phyloP scores from a whole-genome alignment of 2,113 vertebrate genomes.

The Sapayoa aenigma region DNA sequence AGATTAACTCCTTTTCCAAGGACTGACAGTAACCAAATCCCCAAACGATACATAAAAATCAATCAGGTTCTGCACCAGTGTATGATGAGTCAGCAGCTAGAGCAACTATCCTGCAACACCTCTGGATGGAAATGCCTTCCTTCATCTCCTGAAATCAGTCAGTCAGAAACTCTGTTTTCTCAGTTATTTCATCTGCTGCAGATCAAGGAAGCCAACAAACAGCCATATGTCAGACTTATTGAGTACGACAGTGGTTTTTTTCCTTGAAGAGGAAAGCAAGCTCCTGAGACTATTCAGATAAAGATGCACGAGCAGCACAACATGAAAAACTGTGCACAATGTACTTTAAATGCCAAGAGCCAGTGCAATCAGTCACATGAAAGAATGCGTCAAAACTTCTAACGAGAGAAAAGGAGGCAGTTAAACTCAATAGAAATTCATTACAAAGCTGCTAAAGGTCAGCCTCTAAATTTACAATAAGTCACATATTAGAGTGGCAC shows the following conservation, averaged over 20 bases:
- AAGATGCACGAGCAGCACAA: not conserved
- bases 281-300: not conserved
- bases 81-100: not conserved
- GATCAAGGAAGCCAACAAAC: not conserved
- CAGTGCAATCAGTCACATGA: not conserved
- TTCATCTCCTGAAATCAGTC: not conserved
- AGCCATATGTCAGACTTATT: not conserved
- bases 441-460: slow-evolving; percentile 6
- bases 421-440: not conserved
- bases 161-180: not conserved
- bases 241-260: not conserved
- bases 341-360: not conserved
- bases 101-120: not conserved
- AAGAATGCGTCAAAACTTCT: not conserved
- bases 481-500: not conserved
- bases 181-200: not conserved
- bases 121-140: not conserved
- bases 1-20: not conserved
- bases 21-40: not conserved
- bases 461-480: not conserved
- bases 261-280: not conserved
- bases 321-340: not conserved
- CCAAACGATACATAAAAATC: not conserved
- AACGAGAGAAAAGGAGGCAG: not conserved
- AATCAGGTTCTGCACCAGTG: not conserved